phyloP scores from a whole-genome alignment of 2,113 vertebrate species.

The Casuarius casuarius region DNA sequence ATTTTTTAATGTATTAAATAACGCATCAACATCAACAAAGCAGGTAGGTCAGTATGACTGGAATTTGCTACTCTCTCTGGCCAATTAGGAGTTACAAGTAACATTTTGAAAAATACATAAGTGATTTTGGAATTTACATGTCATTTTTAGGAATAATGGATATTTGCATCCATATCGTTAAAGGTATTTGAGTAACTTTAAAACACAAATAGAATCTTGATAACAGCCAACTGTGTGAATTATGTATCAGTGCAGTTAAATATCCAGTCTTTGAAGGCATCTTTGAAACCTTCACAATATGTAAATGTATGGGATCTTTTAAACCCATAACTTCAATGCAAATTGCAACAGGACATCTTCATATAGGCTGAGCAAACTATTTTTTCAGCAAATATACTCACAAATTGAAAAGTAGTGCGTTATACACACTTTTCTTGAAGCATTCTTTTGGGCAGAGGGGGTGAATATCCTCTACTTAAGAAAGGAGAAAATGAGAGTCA shows the following conservation, averaged over 20 bases:
- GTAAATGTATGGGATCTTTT: neutral
- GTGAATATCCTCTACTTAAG: neutral
- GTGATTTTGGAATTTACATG: neutral
- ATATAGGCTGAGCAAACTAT: neutral
- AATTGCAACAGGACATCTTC: neutral
- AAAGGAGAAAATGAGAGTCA: neutral
- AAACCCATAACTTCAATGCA: neutral
- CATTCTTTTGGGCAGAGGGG: rapidly evolving
- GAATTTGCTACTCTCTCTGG: neutral
- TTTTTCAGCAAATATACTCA: neutral
- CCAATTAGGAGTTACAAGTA: neutral
- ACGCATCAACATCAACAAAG: neutral
- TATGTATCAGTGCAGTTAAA: neutral
- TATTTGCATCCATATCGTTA: neutral
- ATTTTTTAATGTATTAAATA: neutral
- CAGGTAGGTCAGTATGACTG: neutral
- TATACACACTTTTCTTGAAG: neutral
- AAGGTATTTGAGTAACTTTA: neutral
- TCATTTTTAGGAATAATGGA: neutral
- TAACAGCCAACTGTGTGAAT: neutral
- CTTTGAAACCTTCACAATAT: neutral
- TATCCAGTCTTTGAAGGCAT: neutral
- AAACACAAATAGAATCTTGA: neutral
- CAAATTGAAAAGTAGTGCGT: neutral
- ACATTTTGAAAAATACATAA: neutral